Evolutionary conservation across 2,113 vertebrate genomes (phyloP), one percentile per base, ranked within the genome.

Genomic region (Gyps fulvus): DNA sequence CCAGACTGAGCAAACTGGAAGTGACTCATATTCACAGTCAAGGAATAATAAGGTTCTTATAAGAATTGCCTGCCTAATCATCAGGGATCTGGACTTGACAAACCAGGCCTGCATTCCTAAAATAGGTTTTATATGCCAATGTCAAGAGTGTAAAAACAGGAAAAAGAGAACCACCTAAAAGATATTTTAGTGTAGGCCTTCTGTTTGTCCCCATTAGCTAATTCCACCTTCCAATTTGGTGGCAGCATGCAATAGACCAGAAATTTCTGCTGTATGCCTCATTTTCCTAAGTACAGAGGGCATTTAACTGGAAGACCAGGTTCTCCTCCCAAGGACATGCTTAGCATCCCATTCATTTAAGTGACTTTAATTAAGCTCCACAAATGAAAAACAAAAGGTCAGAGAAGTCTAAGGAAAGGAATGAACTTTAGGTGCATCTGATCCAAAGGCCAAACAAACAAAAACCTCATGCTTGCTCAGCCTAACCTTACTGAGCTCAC

Each of bases 381-480:
- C 62, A 69, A 67, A 69, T 69, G 36, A 54, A 76, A 88, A 93
- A 18, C 11, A 32, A 83, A 91, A 71, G 36, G 13, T 22, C 16
- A 62, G 21, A 87, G 69, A 54, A 95, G 47, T n/a, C 47, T 55
- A 16, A 93, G 40, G 42, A 72, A 36, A 63, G 47, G 57, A 19
- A 14, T 84, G 63, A 90, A 72, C 62, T 69, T 89, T 6, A 52
- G 23, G 16, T 87, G 36, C 62, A 76, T 79, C 57, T 91, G 62
- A 91, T 84, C 57, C 65, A 85, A 69, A 94, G 93, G 22, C 15
- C 78, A 93, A 87, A 55, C 77, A 96, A 95, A 84, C 38, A 79
- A 67, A 92, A 89, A 34, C 27, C 34, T 81, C 65, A 49, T 1
- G 6, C 61, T 87, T 89, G 70, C 49, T 65, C 43, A 91, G 57